Evolutionary conservation across 1,140 invertebrate species (phyloP).

Genomic region (Drosophila arizonae): DNA sequence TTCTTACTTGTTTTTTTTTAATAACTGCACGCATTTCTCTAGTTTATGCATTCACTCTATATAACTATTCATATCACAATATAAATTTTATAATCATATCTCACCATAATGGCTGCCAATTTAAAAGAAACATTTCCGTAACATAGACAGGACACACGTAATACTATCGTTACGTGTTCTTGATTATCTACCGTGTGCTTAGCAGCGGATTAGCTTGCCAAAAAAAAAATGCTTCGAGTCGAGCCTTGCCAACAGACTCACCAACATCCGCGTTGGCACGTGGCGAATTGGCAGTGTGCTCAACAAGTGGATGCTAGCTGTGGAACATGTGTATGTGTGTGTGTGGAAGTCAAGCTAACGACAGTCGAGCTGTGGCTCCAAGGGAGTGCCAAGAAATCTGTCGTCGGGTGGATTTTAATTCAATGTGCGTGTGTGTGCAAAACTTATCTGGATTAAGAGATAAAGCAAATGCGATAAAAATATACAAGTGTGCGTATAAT

Average conservation of each 20-base stretch:
- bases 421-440: conserved; percentile 57
- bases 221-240: conserved; percentile 36
- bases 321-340: background rate
- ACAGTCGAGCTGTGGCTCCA: conserved; percentile 26
- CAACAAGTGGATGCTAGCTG: conserved; percentile 56
- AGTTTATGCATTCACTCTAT: no score
- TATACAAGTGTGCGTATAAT: background rate
- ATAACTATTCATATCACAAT: no score
- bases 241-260: conserved; percentile 29
- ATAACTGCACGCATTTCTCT: no score
- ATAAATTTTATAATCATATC: conserved; percentile 29
- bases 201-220: conserved; percentile 69
- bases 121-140: conserved; percentile 14
- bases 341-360: conserved; percentile 21
- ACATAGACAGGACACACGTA: conserved; percentile 52
- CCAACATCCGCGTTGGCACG: conserved; percentile 28
- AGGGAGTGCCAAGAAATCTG: conserved; percentile 6
- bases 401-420: conserved; percentile 50
- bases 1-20: no score
- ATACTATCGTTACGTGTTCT: conserved; percentile 56
- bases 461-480: conserved; percentile 1
- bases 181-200: conserved; percentile 73
- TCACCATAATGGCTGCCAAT: conserved; percentile 36
- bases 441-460: conserved; percentile 27
- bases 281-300: conserved; percentile 35